Conservation (phyloP, 2,797 vertebrate species). For the Pangasius djambal region DNA sequence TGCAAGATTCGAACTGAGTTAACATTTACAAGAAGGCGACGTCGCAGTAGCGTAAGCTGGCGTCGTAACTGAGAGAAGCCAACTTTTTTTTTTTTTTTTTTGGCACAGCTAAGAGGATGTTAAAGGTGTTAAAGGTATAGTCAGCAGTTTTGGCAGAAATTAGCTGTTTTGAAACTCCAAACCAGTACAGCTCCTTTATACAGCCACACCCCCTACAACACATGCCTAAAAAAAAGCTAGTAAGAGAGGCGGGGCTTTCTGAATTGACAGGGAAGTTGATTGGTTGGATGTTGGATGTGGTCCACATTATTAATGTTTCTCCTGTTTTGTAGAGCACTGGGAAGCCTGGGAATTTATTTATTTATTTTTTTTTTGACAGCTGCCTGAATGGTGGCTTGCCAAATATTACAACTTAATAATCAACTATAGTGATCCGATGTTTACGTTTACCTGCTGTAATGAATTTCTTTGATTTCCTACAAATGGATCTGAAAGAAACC, state of each 20-base stretch:
- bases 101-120: slow-evolving; percentile 20
- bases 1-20: slow-evolving; percentile 37
- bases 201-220: neutral
- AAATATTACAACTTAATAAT: neutral
- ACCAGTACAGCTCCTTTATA: neutral
- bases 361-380: neutral
- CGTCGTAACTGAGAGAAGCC: slow-evolving; percentile 20
- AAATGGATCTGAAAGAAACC: neutral
- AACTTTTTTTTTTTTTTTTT: neutral
- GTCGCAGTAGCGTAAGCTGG: slow-evolving; percentile 1
- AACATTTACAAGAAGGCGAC: slow-evolving; percentile 45
- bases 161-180: slow-evolving; percentile 5
- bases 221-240: neutral
- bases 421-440: neutral
- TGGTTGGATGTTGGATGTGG: too few relatives aligned
- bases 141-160: slow-evolving; percentile 14
- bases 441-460: neutral
- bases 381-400: neutral
- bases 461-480: neutral
- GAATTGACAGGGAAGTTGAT: neutral
- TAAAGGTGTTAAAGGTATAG: slow-evolving; percentile 15
- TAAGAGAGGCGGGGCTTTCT: neutral
- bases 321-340: too few relatives aligned
- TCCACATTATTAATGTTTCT: neutral
- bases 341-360: neutral